phyloP scores from a whole-genome alignment of 2,797 vertebrate genomes.

The Takifugu rubripes region DNA sequence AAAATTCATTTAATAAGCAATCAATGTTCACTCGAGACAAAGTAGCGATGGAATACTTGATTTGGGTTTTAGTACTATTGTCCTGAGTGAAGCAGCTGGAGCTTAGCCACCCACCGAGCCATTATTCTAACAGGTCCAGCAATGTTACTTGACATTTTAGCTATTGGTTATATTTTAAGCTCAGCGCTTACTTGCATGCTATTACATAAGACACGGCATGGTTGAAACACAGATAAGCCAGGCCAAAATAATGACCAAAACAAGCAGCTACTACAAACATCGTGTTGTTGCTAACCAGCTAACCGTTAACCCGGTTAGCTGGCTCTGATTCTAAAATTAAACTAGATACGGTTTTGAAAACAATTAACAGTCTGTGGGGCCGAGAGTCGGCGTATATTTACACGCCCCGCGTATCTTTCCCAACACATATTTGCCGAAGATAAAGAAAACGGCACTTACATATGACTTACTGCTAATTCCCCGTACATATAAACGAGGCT shows the following conservation, averaged over 20 bases:
- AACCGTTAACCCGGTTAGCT: slow-evolving; percentile 40
- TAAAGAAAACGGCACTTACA: not conserved
- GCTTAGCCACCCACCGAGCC: slow-evolving; percentile 49
- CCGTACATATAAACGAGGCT: slow-evolving; percentile 23
- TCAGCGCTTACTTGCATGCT: slow-evolving; percentile 28
- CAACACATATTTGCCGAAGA: not conserved
- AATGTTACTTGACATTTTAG: slow-evolving; percentile 7
- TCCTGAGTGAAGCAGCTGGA: slow-evolving; percentile 24
- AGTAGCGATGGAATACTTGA: not conserved
- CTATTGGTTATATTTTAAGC: not conserved
- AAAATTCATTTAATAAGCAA: too few relatives aligned
- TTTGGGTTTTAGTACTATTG: slow-evolving; percentile 19
- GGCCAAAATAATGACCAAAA: slow-evolving; percentile 16
- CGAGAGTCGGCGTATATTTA: not conserved
- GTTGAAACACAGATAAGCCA: not conserved
- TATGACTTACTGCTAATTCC: not conserved
- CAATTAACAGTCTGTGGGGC: slow-evolving; percentile 3
- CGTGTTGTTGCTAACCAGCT: slow-evolving; percentile 32
- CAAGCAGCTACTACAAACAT: slow-evolving; percentile 22
- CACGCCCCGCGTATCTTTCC: not conserved
- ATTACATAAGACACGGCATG: slow-evolving; percentile 6
- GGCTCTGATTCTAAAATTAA: slow-evolving; percentile 32
- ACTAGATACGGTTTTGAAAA: slow-evolving; percentile 23
- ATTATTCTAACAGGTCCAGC: not conserved
- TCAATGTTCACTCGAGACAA: not conserved